A percentile compares a stretch with the other conserved stretches of the same genome.
These are phyloP conservation scores for Euzetes globulus DNA, from an alignment of 2,888 invertebrate species.

Conservation along the genomic window DNA sequence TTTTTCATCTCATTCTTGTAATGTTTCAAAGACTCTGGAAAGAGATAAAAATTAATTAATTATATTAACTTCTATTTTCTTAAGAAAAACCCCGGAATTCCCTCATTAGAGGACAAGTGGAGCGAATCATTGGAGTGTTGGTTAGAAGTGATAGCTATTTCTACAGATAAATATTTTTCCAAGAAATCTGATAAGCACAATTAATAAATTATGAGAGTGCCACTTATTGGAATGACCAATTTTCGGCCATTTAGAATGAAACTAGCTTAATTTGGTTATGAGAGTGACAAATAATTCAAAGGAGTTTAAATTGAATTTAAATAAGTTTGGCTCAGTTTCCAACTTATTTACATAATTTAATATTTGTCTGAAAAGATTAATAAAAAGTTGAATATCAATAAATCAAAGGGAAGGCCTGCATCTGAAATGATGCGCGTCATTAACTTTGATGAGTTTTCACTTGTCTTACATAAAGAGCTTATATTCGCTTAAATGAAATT, in stretches of 20 bases:
- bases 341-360: not conserved
- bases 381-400: not conserved
- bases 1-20: not conserved
- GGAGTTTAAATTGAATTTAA: too few species aligned
- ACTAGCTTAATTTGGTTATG: too few species aligned
- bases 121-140: not conserved
- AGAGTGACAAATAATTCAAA: too few species aligned
- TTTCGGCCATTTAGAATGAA: too few species aligned
- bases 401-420: not conserved
- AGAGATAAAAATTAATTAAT: constrained; percentile 26
- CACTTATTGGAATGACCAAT: too few species aligned
- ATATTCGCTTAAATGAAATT: not conserved
- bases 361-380: not conserved
- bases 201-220: too few species aligned
- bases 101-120: not conserved
- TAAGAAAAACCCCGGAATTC: constrained; percentile 15
- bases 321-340: too few species aligned
- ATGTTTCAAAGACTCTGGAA: not conserved
- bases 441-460: not conserved
- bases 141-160: too few species aligned
- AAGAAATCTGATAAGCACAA: too few species aligned
- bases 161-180: too few species aligned
- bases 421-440: not conserved
- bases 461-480: not conserved
- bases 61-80: constrained; percentile 17